Evolutionary conservation across 2,888 invertebrate species (phyloP).

Genomic region (Synanthedon tipuliformis): DNA sequence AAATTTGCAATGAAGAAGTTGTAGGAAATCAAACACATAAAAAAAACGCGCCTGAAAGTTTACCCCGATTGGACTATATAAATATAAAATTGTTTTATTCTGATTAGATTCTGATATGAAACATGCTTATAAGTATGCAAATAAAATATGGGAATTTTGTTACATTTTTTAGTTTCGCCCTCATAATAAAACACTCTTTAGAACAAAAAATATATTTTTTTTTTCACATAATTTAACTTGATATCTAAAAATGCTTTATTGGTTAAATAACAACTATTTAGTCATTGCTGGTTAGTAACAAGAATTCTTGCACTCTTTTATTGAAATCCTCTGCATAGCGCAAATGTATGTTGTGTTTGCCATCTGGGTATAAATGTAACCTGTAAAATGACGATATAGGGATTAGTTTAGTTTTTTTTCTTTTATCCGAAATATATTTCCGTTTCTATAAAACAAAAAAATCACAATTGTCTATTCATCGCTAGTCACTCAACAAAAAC

Average conservation of each 20-base stretch:
- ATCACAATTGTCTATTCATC: too few species aligned
- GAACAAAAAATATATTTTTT: not conserved
- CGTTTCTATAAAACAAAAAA: too few species aligned
- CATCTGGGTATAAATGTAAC: slow-evolving; percentile 79
- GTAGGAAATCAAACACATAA: too few species aligned
- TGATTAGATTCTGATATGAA: too few species aligned
- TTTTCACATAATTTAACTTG: not conserved
- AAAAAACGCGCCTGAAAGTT: too few species aligned
- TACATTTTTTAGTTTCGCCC: slow-evolving; percentile 37
- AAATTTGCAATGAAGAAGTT: too few species aligned
- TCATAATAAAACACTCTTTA: not conserved
- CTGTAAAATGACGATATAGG: slow-evolving; percentile 59
- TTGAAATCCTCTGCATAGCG: slow-evolving; percentile 85
- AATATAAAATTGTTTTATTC: slow-evolving; percentile 67
- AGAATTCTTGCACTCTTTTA: slow-evolving; percentile 77
- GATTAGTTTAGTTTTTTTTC: not conserved
- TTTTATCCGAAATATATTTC: not conserved
- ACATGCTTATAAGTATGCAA: slow-evolving; percentile 67
- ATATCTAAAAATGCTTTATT: not conserved
- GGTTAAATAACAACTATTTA: not conserved
- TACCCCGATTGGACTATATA: too few species aligned
- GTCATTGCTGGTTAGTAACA: slow-evolving; percentile 28
- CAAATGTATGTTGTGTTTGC: slow-evolving; percentile 89
- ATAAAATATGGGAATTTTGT: slow-evolving; percentile 66
- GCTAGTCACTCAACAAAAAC: too few species aligned